Conservation (phyloP, 2,888 invertebrate genomes). For the Gymnosoma rotundatum region DNA sequence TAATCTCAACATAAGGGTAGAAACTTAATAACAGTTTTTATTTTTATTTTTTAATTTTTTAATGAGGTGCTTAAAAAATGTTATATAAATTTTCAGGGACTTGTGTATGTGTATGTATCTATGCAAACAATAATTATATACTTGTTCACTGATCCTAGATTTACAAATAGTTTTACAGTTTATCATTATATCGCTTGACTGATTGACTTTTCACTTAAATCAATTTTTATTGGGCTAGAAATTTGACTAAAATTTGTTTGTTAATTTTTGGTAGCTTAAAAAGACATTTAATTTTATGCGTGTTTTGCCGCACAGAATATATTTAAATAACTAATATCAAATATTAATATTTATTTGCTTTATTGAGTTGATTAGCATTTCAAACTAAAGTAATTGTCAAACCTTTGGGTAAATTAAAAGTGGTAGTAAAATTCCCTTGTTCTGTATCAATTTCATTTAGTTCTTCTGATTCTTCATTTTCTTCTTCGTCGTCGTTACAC, state of each 20-base stretch:
- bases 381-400: constrained; percentile 58
- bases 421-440: not conserved
- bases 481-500: constrained; percentile 40
- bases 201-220: constrained; percentile 3
- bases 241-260: constrained; percentile 65
- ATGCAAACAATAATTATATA: not conserved
- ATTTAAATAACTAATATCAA: not conserved
- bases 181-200: not conserved
- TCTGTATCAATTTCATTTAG: constrained; percentile 22
- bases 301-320: not conserved
- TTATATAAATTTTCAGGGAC: not conserved
- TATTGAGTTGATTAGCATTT: not conserved
- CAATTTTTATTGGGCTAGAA: constrained; percentile 47
- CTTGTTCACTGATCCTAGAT: not conserved
- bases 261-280: constrained; percentile 56
- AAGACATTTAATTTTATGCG: constrained; percentile 21
- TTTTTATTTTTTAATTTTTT: not conserved
- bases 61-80: not conserved
- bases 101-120: not conserved
- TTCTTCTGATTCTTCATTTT: constrained; percentile 15
- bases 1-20: constrained; percentile 19
- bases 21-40: constrained; percentile 48
- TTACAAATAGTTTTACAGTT: constrained; percentile 25
- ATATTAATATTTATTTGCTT: not conserved
- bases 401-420: constrained; percentile 58